phyloP scores from a whole-genome alignment of 2,797 vertebrate genomes.

The Mormyrops attenuatus region DNA sequence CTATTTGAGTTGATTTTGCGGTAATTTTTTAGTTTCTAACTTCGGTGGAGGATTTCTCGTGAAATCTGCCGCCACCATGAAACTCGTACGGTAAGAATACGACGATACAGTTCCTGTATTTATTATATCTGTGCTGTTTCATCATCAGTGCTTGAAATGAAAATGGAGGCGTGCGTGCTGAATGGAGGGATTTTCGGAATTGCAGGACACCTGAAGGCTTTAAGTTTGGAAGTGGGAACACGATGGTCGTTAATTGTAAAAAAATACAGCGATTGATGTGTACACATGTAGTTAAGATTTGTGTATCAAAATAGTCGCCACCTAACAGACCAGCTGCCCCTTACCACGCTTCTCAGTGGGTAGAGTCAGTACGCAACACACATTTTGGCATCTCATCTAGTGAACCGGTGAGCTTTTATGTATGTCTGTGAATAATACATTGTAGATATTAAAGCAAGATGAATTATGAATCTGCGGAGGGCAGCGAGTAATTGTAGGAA shows the following conservation, averaged over 20 bases:
- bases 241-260: background rate
- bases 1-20: constrained; percentile 17
- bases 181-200: background rate
- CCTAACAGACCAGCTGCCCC: background rate
- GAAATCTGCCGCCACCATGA: constrained; percentile 30
- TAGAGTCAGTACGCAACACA: background rate
- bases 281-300: background rate
- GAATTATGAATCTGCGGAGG: background rate
- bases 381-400: background rate
- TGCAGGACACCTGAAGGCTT: background rate
- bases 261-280: background rate
- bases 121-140: background rate
- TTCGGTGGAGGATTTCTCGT: constrained; percentile 22
- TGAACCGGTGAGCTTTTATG: background rate
- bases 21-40: constrained; percentile 24
- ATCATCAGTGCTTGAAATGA: background rate
- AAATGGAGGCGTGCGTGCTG: background rate
- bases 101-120: background rate
- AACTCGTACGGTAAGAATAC: constrained; percentile 31
- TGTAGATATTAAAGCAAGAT: background rate
- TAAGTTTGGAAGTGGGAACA: background rate
- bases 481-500: background rate
- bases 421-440: background rate
- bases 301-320: background rate
- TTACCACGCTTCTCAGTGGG: background rate